Conservation (phyloP, 64 coral and sea anemone species). For the Hydrozoanthus tunicans region DNA sequence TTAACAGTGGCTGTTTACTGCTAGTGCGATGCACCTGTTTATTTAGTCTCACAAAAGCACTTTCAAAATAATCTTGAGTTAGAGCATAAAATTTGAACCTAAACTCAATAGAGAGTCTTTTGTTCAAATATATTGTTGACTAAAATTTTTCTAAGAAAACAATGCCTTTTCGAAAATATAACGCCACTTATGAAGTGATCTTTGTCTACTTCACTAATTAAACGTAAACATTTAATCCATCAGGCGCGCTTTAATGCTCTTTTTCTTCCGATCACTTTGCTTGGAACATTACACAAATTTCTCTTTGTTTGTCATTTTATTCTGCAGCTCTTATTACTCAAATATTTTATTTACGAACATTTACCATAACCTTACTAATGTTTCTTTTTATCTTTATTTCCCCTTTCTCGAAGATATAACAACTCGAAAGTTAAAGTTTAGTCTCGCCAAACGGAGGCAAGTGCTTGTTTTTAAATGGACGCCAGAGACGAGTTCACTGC, state of each 20-base stretch:
- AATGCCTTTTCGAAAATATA: slow-evolving; percentile 38
- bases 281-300: background rate
- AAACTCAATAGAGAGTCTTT: slow-evolving; percentile 8
- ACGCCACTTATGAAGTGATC: slow-evolving; percentile 27
- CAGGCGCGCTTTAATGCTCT: slow-evolving; percentile 36
- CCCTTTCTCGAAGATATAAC: background rate
- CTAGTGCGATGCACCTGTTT: background rate
- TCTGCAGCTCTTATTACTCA: background rate
- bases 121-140: slow-evolving; percentile 45
- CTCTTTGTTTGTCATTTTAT: slow-evolving; percentile 7
- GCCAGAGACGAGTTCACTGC: background rate
- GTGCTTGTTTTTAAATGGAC: background rate
- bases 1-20: background rate
- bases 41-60: background rate
- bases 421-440: background rate
- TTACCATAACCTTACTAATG: slow-evolving; percentile 21
- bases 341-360: slow-evolving; percentile 12
- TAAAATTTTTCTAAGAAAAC: slow-evolving; percentile 34
- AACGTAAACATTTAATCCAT: slow-evolving; percentile 45
- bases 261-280: slow-evolving; percentile 46
- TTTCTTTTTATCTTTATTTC: background rate
- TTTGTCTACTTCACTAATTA: slow-evolving; percentile 55
- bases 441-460: background rate
- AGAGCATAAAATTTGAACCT: background rate
- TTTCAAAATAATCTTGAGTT: slow-evolving; percentile 30